Percentiles rank a stretch among this genome's conserved stretches.
These are phyloP conservation scores for Stomatorhinus walkeri DNA, from an alignment of 2,797 vertebrate genomes.

Conservation along the genomic window DNA sequence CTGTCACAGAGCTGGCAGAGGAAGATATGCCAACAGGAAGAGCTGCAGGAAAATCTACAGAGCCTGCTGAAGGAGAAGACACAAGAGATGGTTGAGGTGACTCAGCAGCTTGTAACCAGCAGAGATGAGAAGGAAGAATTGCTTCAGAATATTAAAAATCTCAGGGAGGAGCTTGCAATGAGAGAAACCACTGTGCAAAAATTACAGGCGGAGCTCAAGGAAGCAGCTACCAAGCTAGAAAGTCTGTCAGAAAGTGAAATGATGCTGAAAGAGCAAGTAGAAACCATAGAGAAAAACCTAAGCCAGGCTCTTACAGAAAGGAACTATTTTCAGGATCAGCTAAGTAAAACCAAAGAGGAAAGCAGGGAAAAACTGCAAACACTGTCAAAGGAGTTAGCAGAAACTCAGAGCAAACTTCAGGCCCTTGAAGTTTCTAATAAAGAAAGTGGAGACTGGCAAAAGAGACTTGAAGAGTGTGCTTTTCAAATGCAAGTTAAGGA, in stretches of 20 bases:
- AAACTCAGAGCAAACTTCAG: constrained; percentile 59
- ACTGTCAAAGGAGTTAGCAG: constrained; percentile 57
- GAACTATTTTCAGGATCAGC: constrained; percentile 62
- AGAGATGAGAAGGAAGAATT: constrained; percentile 63
- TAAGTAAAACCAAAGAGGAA: constrained; percentile 58
- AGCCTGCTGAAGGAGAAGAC: constrained; percentile 69
- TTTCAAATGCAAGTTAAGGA: constrained; percentile 59
- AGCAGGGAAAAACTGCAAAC: constrained; percentile 55
- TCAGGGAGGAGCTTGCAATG: constrained; percentile 69
- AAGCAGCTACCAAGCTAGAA: constrained; percentile 59
- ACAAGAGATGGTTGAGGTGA: constrained; percentile 66
- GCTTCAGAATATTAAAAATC: constrained; percentile 49
- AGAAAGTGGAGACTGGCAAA: constrained; percentile 63
- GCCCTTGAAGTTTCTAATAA: constrained; percentile 57
- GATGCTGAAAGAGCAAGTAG: constrained; percentile 65
- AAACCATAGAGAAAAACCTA: constrained; percentile 69
- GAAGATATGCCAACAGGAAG: constrained; percentile 68
- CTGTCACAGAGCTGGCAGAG: constrained; percentile 61
- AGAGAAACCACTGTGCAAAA: constrained; percentile 65
- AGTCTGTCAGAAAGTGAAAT: constrained; percentile 63
- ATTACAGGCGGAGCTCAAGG: constrained; percentile 70
- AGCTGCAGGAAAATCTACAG: constrained; percentile 68
- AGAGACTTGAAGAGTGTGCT: constrained; percentile 58
- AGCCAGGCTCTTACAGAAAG: constrained; percentile 67
- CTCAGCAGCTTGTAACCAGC: constrained; percentile 52